Base-by-base conservation (phyloP, 2,888 invertebrate species). In the Tanytarsus gracilentus region DNA sequence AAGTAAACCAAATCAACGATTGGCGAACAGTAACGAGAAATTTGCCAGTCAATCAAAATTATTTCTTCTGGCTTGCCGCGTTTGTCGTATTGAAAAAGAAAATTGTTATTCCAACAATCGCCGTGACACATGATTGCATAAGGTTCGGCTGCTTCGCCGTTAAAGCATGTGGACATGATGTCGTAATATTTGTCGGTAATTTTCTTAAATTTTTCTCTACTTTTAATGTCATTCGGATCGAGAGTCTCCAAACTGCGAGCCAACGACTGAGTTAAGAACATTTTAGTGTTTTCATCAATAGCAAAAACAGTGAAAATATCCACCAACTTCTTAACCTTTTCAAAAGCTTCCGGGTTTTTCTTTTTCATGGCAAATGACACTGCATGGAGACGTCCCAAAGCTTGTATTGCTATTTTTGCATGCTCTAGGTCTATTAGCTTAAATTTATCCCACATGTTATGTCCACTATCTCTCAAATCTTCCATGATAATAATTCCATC, bases 71-170 rank as follows among this genome's bases (percentile, higher is more conserved):
- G 62, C 2, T 18, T 9, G 25, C 55, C 51, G 25, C 62, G 27
- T 26, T 14, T 29, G 8, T 61, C 27, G 61, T 63, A 62, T 16
- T 44, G 26, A 39, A 50, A 63, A 33, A 62, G 25, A 14, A 62
- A 61, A 40, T 63, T 63, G 25, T 63, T 62, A 3, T 50, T 52
- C 61, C 62, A 63, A 23, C 62, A 62, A 49, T 64, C 64, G 1
- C 63, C 64, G 27, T 64, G 64, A 26, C 25, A 58, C 3, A 64
- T 25, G 18, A 63, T 52, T 3, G 62, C 40, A 30, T 58, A 62
- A 8, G 64, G 64, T 56, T 64, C 64, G 11, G 63, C 49, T 16
- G 30, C 16, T 2, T 36, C 27, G 1, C 48, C 30, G 23, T 39
- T 39, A 14, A 27, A n/a, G 9, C 51, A 40, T 11, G 49, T n/a